Evolutionary conservation across 2,888 invertebrate genomes (phyloP).

Genomic region (Cheilosia vulpina): DNA sequence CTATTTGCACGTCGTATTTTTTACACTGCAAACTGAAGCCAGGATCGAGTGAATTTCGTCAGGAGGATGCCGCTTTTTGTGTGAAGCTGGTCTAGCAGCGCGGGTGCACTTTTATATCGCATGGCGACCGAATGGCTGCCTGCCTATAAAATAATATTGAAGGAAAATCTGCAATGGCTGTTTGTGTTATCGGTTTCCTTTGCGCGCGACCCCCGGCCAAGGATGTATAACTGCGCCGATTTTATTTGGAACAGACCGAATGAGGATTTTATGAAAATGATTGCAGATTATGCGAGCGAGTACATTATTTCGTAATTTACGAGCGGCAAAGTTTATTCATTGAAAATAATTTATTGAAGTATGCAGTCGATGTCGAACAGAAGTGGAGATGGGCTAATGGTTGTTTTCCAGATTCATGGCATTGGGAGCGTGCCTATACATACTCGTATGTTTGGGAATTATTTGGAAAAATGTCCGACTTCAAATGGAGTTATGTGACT

Average conservation of each 20-base stretch:
- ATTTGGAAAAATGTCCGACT: no score
- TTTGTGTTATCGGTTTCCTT: conserved; percentile 68
- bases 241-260: conserved; percentile 46
- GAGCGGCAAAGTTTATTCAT: conserved; percentile 62
- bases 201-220: neutral
- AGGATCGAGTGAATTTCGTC: conserved; percentile 3
- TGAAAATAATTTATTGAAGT: conserved; percentile 59
- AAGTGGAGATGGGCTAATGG: neutral
- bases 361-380: conserved; percentile 28
- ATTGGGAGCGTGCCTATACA: neutral
- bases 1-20: conserved; percentile 69
- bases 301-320: conserved; percentile 72
- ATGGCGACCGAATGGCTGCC: conserved; percentile 69
- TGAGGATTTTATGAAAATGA: conserved; percentile 73
- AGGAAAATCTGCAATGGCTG: conserved; percentile 69
- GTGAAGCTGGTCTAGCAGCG: conserved; percentile 31
- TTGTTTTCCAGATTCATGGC: neutral
- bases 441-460: no score
- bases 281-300: conserved; percentile 70
- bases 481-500: no score
- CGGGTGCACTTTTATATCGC: conserved; percentile 66
- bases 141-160: conserved; percentile 43
- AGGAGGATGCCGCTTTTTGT: neutral
- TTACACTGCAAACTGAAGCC: conserved; percentile 26
- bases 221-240: no score